phyloP scores from a whole-genome alignment of 2,797 vertebrate species.

The Phoeniculus purpureus region DNA sequence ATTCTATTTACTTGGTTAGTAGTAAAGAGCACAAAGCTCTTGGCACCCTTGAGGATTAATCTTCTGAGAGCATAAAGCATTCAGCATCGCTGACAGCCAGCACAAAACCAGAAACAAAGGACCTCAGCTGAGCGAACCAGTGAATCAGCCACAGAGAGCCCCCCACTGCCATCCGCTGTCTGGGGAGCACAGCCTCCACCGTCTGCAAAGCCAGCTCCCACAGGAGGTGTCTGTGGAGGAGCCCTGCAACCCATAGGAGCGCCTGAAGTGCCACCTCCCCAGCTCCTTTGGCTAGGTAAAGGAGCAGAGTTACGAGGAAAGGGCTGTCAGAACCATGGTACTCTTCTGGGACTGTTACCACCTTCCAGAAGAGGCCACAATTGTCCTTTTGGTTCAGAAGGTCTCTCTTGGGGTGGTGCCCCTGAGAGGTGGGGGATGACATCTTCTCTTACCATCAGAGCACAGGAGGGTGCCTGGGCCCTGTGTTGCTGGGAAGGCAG shows the following conservation, averaged over 20 bases:
- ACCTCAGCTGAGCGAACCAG: background rate
- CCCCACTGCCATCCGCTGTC: background rate
- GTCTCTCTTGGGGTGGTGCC: background rate
- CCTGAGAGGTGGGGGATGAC: background rate
- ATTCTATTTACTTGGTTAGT: background rate
- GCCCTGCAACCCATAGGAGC: background rate
- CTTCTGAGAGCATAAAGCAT: background rate
- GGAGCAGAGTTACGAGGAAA: background rate
- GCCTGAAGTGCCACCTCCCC: background rate
- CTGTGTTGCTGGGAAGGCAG: accelerated
- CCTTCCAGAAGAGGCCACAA: background rate
- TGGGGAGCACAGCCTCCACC: background rate
- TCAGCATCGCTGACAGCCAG: background rate
- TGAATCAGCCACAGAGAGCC: background rate
- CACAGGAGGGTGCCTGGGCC: background rate
- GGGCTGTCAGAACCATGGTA: background rate
- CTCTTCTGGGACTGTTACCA: background rate
- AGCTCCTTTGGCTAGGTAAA: background rate
- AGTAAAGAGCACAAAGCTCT: background rate
- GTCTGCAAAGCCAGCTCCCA: background rate
- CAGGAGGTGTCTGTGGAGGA: background rate
- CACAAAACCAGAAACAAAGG: background rate
- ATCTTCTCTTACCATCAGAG: background rate
- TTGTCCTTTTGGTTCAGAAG: background rate
- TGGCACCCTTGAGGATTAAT: background rate